These are phyloP conservation scores for Eurystomus glaucurus DNA, from an alignment of 2,797 vertebrate species.

Conservation along the genomic window DNA sequence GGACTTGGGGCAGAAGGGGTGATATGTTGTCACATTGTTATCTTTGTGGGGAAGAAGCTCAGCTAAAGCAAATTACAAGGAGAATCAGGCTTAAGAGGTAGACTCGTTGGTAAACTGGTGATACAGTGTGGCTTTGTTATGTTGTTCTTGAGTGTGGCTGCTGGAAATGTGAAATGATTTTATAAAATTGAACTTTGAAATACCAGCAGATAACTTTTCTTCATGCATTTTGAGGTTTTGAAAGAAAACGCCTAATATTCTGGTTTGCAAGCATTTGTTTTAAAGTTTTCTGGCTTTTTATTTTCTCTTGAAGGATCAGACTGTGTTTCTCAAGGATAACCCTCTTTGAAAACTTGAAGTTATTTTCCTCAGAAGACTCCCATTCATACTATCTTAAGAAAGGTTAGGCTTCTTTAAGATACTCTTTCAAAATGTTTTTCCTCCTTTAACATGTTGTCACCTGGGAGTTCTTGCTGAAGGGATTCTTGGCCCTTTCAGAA, in stretches of 20 bases:
- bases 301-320: neutral
- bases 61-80: neutral
- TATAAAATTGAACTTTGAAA: too few relatives aligned
- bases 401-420: neutral
- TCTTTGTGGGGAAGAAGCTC: neutral
- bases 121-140: neutral
- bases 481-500: slow-evolving; percentile 71
- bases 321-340: neutral
- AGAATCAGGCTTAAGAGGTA: neutral
- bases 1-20: neutral
- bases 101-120: neutral
- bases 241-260: neutral
- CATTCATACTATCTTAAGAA: neutral
- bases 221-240: neutral
- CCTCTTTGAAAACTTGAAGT: neutral
- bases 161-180: neutral
- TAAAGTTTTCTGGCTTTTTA: neutral
- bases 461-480: slow-evolving; percentile 53
- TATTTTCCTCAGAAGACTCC: neutral
- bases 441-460: slow-evolving; percentile 29
- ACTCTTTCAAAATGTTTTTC: slow-evolving; percentile 43
- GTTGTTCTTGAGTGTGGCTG: neutral
- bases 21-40: rapidly evolving
- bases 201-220: neutral
- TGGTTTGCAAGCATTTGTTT: neutral